Percentiles rank a stretch among this genome's conserved stretches.
phyloP scores from a whole-genome alignment of 2,113 vertebrate species.

The Pseudolaguvia tuberculata region DNA sequence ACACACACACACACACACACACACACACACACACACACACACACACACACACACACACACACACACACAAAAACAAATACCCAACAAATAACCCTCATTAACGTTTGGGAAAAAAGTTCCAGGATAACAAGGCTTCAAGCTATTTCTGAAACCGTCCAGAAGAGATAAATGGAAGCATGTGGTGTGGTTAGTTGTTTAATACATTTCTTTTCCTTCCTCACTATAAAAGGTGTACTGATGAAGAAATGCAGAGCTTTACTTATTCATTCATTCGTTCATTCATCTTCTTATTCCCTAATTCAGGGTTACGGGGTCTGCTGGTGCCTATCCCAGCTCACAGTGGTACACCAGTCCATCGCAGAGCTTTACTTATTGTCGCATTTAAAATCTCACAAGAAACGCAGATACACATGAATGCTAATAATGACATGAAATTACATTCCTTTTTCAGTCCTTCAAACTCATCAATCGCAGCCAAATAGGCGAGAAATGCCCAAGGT shows the following conservation, averaged over 20 bases:
- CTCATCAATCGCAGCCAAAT: slow-evolving; percentile 52
- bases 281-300: too few species aligned
- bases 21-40: too few species aligned
- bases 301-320: too few species aligned
- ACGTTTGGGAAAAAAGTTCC: background rate
- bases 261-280: too few species aligned
- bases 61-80: background rate
- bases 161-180: background rate
- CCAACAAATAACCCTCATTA: slow-evolving; percentile 30
- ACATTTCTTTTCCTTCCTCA: background rate
- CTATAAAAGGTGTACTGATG: background rate
- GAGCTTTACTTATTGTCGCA: slow-evolving; percentile 47
- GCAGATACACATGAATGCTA: slow-evolving; percentile 55
- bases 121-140: slow-evolving; percentile 3
- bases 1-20: too few species aligned
- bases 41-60: too few species aligned
- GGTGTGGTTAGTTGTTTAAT: background rate
- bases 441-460: slow-evolving; percentile 45
- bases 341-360: too few species aligned
- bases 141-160: background rate
- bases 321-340: too few species aligned
- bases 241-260: slow-evolving; percentile 29
- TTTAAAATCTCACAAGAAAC: slow-evolving; percentile 61
- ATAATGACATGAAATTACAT: slow-evolving; percentile 53
- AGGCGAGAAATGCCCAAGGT: slow-evolving; percentile 32